Conservation (phyloP, 2,113 vertebrate species). For the Amphiprion ocellaris region DNA sequence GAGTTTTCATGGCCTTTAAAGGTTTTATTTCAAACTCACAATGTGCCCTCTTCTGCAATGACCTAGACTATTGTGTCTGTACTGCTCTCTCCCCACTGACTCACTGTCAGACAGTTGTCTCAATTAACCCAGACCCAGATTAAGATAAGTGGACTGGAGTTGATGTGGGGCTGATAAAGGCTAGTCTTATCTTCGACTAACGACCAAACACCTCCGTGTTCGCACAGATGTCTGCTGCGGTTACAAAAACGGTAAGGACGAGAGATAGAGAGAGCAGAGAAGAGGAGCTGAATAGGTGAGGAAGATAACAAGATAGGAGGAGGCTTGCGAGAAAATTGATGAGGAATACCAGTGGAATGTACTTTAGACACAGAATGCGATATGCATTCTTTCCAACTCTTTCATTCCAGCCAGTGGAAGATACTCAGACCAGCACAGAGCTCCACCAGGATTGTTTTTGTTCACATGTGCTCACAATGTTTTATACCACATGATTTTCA, state of each 20-base stretch:
- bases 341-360: conserved; percentile 50
- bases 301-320: conserved; percentile 59
- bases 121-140: conserved; percentile 73
- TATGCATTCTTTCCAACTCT: conserved; percentile 27
- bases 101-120: conserved; percentile 63
- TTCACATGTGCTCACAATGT: not conserved
- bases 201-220: conserved; percentile 39
- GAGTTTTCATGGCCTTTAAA: not conserved
- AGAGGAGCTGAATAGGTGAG: conserved; percentile 47
- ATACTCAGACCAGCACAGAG: not conserved
- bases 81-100: conserved; percentile 19
- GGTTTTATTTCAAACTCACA: not conserved
- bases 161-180: conserved; percentile 65
- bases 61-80: conserved; percentile 1
- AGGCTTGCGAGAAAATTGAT: conserved; percentile 43
- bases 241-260: not conserved
- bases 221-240: conserved; percentile 28
- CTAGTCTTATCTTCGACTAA: conserved; percentile 47
- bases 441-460: not conserved
- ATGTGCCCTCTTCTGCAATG: not conserved
- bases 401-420: not conserved
- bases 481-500: not conserved
- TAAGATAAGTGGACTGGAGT: conserved; percentile 63
- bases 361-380: conserved; percentile 24
- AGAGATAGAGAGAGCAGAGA: conserved; percentile 16